A percentile compares a stretch with the other conserved stretches of the same genome.
phyloP scores from a whole-genome alignment of 2,888 invertebrate genomes.

The Nycteola revayana region DNA sequence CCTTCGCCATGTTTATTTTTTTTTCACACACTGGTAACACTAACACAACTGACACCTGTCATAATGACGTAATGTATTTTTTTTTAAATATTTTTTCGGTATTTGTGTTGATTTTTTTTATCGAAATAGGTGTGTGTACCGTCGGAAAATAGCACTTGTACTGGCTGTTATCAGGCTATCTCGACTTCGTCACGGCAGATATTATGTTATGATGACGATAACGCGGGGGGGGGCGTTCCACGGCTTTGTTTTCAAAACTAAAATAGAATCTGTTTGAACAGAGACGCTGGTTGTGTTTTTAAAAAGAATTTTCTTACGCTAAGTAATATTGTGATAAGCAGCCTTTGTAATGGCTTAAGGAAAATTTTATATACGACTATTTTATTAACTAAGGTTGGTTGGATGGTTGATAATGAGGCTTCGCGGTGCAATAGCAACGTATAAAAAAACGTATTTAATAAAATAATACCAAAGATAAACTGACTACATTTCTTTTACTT shows the following conservation, averaged over 20 bases:
- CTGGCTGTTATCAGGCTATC: constrained; percentile 76
- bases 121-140: constrained; percentile 48
- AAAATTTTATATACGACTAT: too few species aligned
- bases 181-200: constrained; percentile 76
- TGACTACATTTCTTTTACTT: too few species aligned
- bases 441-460: too few species aligned
- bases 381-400: too few species aligned
- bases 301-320: too few species aligned
- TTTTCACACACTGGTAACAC: constrained; percentile 39
- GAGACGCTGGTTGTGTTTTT: constrained; percentile 12
- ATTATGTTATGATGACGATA: constrained; percentile 73
- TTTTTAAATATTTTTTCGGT: constrained; percentile 13
- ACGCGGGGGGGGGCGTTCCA: constrained; percentile 40
- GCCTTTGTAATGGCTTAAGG: too few species aligned
- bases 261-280: constrained; percentile 19
- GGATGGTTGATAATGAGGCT: too few species aligned
- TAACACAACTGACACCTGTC: constrained; percentile 3
- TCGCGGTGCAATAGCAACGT: too few species aligned
- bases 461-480: too few species aligned
- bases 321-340: too few species aligned
- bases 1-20: constrained; percentile 54
- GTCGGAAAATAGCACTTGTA: constrained; percentile 56
- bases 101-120: constrained; percentile 25
- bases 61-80: background rate
- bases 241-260: constrained; percentile 35